These are phyloP conservation scores for Nyctibius grandis DNA, from an alignment of 2,797 vertebrate genomes.

Conservation along the genomic window DNA sequence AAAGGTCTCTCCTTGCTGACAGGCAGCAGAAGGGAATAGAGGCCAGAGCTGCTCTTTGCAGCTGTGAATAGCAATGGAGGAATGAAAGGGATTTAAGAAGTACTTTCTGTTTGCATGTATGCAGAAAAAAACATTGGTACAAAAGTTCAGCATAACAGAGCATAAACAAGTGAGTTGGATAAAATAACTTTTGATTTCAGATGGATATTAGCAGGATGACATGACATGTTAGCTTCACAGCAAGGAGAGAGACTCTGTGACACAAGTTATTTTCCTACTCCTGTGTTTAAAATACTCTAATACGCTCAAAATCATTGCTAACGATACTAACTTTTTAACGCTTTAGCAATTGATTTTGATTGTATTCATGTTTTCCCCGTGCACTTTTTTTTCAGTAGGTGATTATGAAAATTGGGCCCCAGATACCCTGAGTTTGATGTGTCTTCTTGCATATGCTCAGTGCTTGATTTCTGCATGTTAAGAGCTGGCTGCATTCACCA, in stretches of 20 bases:
- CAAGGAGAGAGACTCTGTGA: neutral
- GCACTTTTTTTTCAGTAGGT: neutral
- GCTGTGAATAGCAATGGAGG: neutral
- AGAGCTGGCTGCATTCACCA: neutral
- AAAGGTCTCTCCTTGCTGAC: neutral
- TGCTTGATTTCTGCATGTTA: neutral
- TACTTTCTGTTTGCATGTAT: neutral
- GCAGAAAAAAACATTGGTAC: neutral
- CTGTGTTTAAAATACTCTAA: neutral
- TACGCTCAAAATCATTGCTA: neutral
- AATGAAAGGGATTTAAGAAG: neutral
- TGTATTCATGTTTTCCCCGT: neutral
- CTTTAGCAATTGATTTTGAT: neutral
- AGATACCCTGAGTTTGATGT: neutral
- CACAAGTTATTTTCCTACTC: neutral
- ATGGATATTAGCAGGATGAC: neutral
- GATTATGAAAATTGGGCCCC: neutral
- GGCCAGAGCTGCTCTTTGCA: neutral
- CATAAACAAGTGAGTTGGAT: neutral
- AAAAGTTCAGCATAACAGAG: neutral
- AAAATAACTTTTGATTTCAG: neutral
- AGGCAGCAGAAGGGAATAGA: conserved; percentile 4
- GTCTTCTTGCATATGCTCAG: neutral
- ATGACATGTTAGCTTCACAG: neutral
- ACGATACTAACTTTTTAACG: neutral